Evolutionary conservation across 2,113 vertebrate genomes (phyloP), one percentile per base, ranked within the genome.

Genomic region (Phylloscopus trochilus): DNA sequence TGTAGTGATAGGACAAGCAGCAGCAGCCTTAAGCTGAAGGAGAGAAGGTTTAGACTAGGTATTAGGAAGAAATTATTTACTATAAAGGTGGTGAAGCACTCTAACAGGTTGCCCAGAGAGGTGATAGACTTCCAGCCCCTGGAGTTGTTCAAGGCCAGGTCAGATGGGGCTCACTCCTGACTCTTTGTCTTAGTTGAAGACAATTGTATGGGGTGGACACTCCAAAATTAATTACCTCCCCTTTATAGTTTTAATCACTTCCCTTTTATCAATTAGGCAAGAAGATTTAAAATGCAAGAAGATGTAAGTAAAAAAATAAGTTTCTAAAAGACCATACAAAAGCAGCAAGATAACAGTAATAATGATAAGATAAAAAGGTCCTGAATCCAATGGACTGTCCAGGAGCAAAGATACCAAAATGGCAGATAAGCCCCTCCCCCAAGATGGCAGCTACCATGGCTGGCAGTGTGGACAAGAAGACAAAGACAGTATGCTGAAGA

Each of bases 401-500:
- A 2, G 22, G 11, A 64, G 46, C 39, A 27, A 27, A 44, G 22
- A 17, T 14, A 73, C 33, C 33, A 33, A 17, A 33, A 55, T 18
- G 58, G 6, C 0, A 1, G 58, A 22, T 28, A 27, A 84, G 41
- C 22, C 21, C 17, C 31, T 31, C 16, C 37, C 21, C 13, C 26
- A 26, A 15, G 37, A 44, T 44, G 33, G 20, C 2, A 2, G 46
- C 24, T 22, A 24, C 46, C 0, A 0, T 9, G 43, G 24, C 23
- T 0, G 1, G 18, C 24, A 9, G 1, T 2, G 3, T 14, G 27
- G 39, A 31, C 30, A 19, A 44, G 26, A 31, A 30, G 27, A 37
- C 7, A 31, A 44, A 37, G 46, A 13, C 20, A 26, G 6, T 17
- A 21, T 44, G 5, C 26, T 0, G 0, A 27, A 52, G 26, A 52